A percentile compares a stretch with the other conserved stretches of the same genome.
Conservation (phyloP, 2,113 vertebrate genomes). For the Vireo altiloquus region DNA sequence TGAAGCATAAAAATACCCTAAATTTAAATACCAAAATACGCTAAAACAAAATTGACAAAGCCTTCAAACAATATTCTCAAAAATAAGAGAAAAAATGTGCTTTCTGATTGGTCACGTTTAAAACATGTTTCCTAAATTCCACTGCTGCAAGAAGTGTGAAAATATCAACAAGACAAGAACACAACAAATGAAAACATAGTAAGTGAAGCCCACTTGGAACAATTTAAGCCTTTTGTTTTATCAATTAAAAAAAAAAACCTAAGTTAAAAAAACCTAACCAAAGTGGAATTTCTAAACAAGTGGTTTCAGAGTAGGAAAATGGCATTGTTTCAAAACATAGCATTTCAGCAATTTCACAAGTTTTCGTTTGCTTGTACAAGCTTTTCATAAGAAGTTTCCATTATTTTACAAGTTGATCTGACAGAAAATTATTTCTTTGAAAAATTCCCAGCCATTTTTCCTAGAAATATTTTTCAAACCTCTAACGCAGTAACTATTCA, state of each 20-base stretch:
- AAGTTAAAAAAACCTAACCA: conserved; percentile 5
- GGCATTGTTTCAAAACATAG: conserved; percentile 26
- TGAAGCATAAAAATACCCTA: neutral
- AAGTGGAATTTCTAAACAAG: conserved; percentile 49
- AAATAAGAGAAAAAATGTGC: neutral
- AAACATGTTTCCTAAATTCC: neutral
- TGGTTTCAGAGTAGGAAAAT: conserved; percentile 45
- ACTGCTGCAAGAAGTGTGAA: neutral
- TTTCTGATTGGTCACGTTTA: neutral
- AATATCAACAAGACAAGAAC: neutral
- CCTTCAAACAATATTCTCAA: neutral
- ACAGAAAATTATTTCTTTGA: conserved; percentile 31
- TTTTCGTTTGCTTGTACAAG: conserved; percentile 33
- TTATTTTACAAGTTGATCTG: conserved; percentile 8
- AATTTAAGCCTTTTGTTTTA: neutral
- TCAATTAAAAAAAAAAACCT: neutral
- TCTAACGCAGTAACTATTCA: neutral
- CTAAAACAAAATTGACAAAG: neutral
- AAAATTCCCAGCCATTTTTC: conserved; percentile 45
- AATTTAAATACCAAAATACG: neutral
- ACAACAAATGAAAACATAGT: neutral
- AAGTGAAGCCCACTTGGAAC: neutral
- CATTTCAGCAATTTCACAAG: conserved; percentile 40
- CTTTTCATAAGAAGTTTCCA: neutral
- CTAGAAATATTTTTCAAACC: conserved; percentile 44